Conservation (phyloP, 1,140 invertebrate genomes). For the Hirudo medicinalis region DNA sequence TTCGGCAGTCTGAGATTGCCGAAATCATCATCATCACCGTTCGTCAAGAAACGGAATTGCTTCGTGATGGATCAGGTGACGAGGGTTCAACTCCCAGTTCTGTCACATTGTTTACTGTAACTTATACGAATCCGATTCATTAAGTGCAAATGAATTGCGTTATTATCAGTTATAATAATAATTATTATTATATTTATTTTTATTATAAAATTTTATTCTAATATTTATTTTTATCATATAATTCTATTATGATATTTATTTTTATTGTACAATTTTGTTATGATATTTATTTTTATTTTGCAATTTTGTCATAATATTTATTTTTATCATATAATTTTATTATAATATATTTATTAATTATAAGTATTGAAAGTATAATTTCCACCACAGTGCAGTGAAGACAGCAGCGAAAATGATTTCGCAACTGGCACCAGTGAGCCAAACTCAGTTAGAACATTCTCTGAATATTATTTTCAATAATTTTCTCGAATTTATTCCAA, state of each 20-base stretch:
- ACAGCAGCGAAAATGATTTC: conserved; percentile 2
- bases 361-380: background rate
- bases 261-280: no score
- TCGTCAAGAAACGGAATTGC: no score
- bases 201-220: no score
- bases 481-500: background rate
- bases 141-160: background rate
- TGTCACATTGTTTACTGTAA: no score
- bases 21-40: no score
- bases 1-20: no score
- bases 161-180: background rate
- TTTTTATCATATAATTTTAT: background rate
- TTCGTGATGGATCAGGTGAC: no score
- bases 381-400: background rate
- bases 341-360: background rate
- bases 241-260: no score
- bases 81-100: no score
- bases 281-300: no score
- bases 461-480: background rate
- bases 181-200: background rate
- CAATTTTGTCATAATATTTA: no score
- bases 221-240: no score
- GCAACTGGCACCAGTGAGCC: background rate
- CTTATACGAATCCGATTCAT: background rate
- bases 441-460: background rate